Conservation (phyloP, 2,888 invertebrate genomes). For the Ophion ventricosus region DNA sequence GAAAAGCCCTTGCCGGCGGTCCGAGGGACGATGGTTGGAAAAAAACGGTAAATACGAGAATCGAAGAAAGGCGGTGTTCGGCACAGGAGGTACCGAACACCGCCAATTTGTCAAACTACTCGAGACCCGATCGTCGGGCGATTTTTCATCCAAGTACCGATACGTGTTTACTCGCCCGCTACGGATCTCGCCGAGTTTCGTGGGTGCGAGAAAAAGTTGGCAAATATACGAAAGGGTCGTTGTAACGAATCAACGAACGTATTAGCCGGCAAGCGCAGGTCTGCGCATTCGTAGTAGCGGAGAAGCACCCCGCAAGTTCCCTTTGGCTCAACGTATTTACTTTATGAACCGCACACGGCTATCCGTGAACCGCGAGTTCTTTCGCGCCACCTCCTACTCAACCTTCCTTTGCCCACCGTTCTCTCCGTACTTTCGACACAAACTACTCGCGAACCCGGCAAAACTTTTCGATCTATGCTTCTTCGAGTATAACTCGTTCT, state of each 20-base stretch:
- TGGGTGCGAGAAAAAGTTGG: conserved; percentile 41
- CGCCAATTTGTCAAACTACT: neutral
- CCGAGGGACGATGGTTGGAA: too few relatives aligned
- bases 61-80: neutral
- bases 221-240: too few relatives aligned
- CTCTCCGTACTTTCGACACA: conserved; percentile 78
- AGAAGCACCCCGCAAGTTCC: conserved; percentile 64
- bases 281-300: conserved; percentile 4
- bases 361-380: conserved; percentile 18
- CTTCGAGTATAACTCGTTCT: conserved; percentile 72
- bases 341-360: conserved; percentile 35
- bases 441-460: conserved; percentile 81
- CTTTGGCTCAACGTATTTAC: conserved; percentile 66
- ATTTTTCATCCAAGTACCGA: conserved; percentile 5
- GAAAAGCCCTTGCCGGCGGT: too few relatives aligned
- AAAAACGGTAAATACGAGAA: neutral
- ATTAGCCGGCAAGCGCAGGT: neutral
- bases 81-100: neutral
- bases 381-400: conserved; percentile 6
- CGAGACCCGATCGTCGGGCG: neutral
- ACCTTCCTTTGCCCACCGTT: conserved; percentile 22
- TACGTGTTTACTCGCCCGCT: conserved; percentile 34
- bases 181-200: conserved; percentile 27
- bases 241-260: conserved; percentile 12
- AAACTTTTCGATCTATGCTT: conserved; percentile 74